Evolutionary conservation across 2,113 vertebrate species (phyloP), one percentile per base, ranked within the genome.

Genomic region (Cathartes aura): DNA sequence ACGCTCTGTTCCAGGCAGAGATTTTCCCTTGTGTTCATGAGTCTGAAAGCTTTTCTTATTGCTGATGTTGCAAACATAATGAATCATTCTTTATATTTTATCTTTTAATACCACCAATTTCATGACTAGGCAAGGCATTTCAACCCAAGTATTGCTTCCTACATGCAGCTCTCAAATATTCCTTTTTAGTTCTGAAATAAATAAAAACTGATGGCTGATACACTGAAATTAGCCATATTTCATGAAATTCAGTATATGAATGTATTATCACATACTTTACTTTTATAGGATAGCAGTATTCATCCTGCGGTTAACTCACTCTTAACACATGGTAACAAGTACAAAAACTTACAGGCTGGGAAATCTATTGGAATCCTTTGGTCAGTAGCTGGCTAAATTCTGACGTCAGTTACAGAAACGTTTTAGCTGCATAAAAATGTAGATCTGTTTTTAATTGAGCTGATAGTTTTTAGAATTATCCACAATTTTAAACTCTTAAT

Each of bases 1-100:
- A 66, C 0, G 0, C 15, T 73, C 18, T 92, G 42, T 94, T 97
- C 95, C 38, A 90, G 67, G 82, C 71, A 92, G 71, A 94, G 45
- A 78, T 95, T 86, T 64, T 96, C 78, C 73, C 71, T 86, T 95
- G 73, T 83, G 75, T 89, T 91, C 67, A n/a, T 4, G 8, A 93
- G n/a, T 67, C 55, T 86, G 82, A 93, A 95, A 93, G 67, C 73
- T 92, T 94, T 88, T 89, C 56, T 87, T 95, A 72, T 74, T 95
- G 81, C 59, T 95, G 76, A 87, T 58, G 66, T 50, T 93, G 50
- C 82, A 96, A 96, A 95, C 43, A 52, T 67, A 82, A 79, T 97
- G 68, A 94, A 91, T 94, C 75, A 88, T n/a, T 93, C 80, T 55
- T 92, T 94, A 59, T 64, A 55, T 89, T 97, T 78, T 43, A 53